These are phyloP conservation scores for Catalaphyllia jardinei DNA, from an alignment of 64 coral and sea anemone species.

Conservation along the genomic window DNA sequence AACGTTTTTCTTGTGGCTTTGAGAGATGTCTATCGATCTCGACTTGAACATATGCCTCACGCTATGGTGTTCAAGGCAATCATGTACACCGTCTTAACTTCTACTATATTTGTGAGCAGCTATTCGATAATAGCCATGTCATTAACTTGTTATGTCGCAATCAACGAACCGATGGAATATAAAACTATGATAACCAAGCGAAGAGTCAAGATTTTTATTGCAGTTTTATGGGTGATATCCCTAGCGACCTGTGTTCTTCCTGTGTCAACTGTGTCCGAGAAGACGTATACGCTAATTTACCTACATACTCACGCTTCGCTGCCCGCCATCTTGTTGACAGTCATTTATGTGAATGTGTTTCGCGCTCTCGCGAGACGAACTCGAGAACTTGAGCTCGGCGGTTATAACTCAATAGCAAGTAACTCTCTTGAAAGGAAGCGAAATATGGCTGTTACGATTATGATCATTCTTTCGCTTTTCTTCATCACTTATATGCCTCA, in stretches of 20 bases:
- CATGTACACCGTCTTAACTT: neutral
- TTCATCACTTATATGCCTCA: conserved; percentile 26
- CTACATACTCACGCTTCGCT: conserved; percentile 9
- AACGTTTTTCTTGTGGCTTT: conserved; percentile 12
- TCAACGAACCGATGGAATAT: conserved; percentile 20
- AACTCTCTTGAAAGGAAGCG: conserved; percentile 9
- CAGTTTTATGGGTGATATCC: conserved; percentile 16
- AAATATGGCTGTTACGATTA: neutral
- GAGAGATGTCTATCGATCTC: conserved; percentile 17
- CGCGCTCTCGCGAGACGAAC: conserved; percentile 35
- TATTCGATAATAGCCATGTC: conserved; percentile 16
- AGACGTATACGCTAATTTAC: conserved; percentile 33
- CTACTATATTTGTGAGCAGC: neutral
- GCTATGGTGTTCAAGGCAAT: neutral
- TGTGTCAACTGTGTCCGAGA: neutral
- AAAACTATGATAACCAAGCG: neutral
- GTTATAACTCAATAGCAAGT: neutral
- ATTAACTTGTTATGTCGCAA: conserved; percentile 7
- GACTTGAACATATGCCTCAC: neutral
- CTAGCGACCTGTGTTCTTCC: conserved; percentile 4
- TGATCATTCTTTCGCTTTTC: conserved; percentile 15
- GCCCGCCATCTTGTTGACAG: neutral
- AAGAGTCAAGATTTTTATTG: conserved; percentile 26
- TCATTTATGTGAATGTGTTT: conserved; percentile 10
- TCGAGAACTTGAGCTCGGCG: neutral